Evolutionary conservation across 35 echinoderm and acorn worm species (phyloP).

Genomic region (Amphiura filiformis): DNA sequence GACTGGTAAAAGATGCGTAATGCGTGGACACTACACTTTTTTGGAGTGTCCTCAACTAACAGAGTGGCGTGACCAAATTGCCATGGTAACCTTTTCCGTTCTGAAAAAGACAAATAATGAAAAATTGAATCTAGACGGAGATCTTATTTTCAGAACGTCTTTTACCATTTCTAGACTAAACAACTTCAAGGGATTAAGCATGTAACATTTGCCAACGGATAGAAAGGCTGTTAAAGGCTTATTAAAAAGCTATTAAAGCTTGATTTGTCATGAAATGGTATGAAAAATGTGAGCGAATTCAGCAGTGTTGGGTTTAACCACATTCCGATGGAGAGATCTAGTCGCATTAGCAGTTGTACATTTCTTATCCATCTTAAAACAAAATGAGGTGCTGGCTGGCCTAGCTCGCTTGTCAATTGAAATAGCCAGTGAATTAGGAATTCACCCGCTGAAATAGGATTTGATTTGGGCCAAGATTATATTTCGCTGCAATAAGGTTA

Average conservation of each 20-base stretch:
- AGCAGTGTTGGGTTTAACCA: background rate
- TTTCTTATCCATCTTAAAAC: slow-evolving; percentile 12
- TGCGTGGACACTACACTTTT: slow-evolving; percentile 12
- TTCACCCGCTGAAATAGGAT: no score
- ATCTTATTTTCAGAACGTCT: background rate
- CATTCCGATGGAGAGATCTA: slow-evolving; percentile 2
- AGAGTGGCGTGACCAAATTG: slow-evolving; percentile 4
- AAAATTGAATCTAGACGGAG: background rate
- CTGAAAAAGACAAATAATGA: background rate
- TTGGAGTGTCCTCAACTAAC: slow-evolving; percentile 10
- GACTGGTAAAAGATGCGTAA: background rate
- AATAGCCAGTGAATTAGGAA: no score
- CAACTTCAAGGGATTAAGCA: no score
- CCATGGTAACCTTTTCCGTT: slow-evolving; percentile 2
- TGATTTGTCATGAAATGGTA: no score
- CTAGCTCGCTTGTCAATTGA: background rate
- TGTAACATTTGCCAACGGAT: no score
- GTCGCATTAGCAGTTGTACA: slow-evolving; percentile 5
- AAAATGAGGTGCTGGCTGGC: background rate
- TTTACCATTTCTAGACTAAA: no score
- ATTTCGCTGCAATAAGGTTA: no score
- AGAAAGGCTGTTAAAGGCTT: no score
- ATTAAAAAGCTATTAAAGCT: no score
- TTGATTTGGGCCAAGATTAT: no score
- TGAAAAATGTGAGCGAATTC: background rate